Evolutionary conservation across 1,140 invertebrate genomes (phyloP).

Genomic region (Venturia canescens): DNA sequence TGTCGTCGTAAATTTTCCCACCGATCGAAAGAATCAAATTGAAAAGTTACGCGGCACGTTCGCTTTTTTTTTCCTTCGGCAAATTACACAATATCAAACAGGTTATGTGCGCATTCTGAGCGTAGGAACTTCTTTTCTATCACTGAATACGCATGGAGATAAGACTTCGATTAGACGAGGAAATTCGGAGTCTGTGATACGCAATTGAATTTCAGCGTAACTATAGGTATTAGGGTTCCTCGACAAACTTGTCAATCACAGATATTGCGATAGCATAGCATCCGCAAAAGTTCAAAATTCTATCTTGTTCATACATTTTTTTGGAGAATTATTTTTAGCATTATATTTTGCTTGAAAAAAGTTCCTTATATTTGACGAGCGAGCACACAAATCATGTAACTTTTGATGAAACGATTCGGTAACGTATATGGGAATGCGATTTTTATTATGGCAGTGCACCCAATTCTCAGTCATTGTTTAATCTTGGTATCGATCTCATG

Average conservation of each 20-base stretch:
- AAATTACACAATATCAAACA: background rate
- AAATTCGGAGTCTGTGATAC: slow-evolving; percentile 5
- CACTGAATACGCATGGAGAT: background rate
- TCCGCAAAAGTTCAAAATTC: background rate
- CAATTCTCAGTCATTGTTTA: no score
- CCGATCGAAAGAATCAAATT: background rate
- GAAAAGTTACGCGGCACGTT: background rate
- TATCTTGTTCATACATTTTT: background rate
- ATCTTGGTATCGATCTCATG: no score
- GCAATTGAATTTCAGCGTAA: background rate
- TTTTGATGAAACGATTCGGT: no score
- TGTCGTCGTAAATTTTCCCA: no score
- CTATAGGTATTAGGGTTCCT: slow-evolving; percentile 15
- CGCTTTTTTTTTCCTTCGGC: background rate
- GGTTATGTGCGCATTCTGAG: background rate
- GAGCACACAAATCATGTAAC: no score
- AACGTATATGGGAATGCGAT: no score
- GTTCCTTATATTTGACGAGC: no score
- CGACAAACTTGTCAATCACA: background rate
- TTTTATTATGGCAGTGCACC: no score
- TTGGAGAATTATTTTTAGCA: background rate
- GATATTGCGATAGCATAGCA: background rate
- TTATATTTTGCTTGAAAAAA: no score
- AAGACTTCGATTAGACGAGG: background rate
- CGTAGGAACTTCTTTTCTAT: no score